phyloP scores from a whole-genome alignment of 2,113 vertebrate species.

The Thinocorus orbignyianus region DNA sequence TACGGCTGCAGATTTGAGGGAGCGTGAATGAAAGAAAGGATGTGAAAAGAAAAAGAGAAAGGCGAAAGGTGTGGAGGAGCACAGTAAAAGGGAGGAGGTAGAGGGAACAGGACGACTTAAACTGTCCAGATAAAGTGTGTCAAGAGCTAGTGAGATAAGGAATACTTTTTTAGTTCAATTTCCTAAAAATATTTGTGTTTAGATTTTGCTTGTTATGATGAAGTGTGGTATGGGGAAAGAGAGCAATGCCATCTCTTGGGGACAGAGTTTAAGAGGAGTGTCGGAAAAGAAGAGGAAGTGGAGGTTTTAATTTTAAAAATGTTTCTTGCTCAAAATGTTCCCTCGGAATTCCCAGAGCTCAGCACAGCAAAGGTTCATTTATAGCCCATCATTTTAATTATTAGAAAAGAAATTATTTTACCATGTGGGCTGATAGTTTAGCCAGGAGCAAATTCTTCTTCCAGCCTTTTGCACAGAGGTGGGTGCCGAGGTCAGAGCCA shows the following conservation, averaged over 20 bases:
- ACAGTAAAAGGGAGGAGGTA: neutral
- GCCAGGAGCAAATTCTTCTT: slow-evolving; percentile 17
- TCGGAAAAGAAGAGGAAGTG: neutral
- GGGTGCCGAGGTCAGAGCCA: neutral
- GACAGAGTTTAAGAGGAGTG: neutral
- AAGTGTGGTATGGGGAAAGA: neutral
- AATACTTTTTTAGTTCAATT: neutral
- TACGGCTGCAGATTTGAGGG: neutral
- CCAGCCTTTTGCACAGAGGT: neutral
- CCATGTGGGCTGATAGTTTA: slow-evolving; percentile 20
- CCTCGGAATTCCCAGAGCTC: slow-evolving; percentile 30
- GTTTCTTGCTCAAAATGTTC: slow-evolving; percentile 31
- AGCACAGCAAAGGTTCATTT: slow-evolving; percentile 8
- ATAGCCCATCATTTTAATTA: slow-evolving; percentile 43
- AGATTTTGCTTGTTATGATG: neutral
- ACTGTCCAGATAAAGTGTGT: neutral
- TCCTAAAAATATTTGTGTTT: neutral
- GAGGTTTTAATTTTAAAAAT: slow-evolving; percentile 26
- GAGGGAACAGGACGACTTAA: neutral
- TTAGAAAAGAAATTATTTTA: slow-evolving; percentile 50
- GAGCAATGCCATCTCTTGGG: neutral
- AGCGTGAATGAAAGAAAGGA: neutral
- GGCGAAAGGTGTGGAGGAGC: neutral
- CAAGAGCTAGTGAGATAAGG: neutral
- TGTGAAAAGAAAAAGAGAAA: neutral